Conservation (phyloP, 1,140 invertebrate genomes). For the Eriocheir sinensis region DNA sequence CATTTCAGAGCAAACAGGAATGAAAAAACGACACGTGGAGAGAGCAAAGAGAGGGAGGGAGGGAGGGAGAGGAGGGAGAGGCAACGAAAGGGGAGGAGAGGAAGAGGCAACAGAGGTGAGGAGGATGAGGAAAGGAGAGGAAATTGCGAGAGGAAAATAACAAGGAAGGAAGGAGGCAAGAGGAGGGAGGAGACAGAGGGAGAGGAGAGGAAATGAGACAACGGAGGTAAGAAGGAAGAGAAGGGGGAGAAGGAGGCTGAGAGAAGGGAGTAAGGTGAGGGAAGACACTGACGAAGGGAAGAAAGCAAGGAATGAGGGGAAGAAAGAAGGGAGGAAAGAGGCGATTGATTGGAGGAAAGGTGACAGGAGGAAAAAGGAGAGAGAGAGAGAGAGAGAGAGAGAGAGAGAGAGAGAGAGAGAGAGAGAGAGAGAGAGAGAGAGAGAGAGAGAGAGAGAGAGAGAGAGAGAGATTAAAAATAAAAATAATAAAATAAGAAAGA, state of each 20-base stretch:
- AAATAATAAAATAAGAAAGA: neutral
- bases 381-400: too few species aligned
- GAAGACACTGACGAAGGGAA: neutral
- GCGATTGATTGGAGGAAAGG: too few species aligned
- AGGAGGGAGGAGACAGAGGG: too few species aligned
- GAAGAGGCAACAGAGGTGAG: neutral
- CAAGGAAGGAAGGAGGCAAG: too few species aligned
- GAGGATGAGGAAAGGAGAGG: neutral
- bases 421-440: neutral
- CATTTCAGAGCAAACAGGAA: too few species aligned
- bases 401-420: neutral
- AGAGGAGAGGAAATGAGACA: neutral
- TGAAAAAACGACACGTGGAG: neutral
- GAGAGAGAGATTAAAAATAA: neutral
- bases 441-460: neutral
- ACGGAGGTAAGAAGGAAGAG: neutral
- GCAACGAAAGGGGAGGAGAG: neutral
- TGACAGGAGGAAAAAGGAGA: too few species aligned
- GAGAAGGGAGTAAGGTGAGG: neutral
- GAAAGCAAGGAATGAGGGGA: too few species aligned
- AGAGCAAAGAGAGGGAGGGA: neutral
- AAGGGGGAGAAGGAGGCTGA: neutral
- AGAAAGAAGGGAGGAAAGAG: too few species aligned
- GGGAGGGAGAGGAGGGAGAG: too few species aligned
- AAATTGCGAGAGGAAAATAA: too few species aligned